Evolutionary conservation across 2,797 vertebrate genomes (phyloP).

Genomic region (Ibycter americanus): DNA sequence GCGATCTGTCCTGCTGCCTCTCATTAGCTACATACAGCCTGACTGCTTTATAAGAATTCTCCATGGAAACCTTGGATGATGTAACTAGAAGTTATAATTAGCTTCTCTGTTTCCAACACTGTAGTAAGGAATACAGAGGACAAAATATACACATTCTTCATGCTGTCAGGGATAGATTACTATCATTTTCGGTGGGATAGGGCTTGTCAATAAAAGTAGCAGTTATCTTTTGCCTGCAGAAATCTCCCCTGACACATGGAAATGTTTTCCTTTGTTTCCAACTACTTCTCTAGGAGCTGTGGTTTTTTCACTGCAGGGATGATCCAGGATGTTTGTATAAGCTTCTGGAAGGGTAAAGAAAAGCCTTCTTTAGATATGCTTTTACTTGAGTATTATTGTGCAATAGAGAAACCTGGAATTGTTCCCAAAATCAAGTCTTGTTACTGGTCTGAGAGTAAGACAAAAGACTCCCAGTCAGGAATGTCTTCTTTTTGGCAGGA

Average conservation of each 20-base stretch:
- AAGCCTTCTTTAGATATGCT: neutral
- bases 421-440: neutral
- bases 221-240: conserved; percentile 42
- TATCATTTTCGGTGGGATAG: neutral
- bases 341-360: conserved; percentile 17
- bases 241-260: neutral
- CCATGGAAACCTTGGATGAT: conserved; percentile 17
- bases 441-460: neutral
- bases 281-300: neutral
- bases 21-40: neutral
- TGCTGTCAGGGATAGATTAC: neutral
- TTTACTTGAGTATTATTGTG: neutral
- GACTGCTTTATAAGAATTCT: neutral
- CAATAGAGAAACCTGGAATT: neutral
- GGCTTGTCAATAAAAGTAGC: conserved; percentile 34
- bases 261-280: conserved; percentile 23
- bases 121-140: neutral
- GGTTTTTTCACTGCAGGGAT: neutral
- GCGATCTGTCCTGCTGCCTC: neutral
- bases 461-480: neutral
- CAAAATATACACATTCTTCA: neutral
- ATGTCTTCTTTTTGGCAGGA: neutral
- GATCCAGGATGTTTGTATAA: conserved; percentile 32
- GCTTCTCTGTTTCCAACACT: neutral
- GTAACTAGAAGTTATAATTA: conserved; percentile 17